These are phyloP conservation scores for Notamacropus eugenii DNA, from an alignment of 2,797 vertebrate species.

Conservation along the genomic window DNA sequence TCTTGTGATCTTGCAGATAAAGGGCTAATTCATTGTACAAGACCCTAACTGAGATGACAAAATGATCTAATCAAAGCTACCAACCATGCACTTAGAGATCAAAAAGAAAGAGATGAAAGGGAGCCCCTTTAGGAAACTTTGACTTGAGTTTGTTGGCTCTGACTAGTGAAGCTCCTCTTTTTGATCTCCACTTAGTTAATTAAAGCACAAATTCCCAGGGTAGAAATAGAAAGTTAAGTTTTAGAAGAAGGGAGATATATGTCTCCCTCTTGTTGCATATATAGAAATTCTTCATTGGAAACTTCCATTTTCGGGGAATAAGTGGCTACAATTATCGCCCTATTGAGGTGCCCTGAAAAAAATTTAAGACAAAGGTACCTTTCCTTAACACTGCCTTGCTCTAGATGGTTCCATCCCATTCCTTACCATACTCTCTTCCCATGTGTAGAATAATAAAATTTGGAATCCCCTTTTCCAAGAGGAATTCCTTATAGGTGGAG, in stretches of 20 bases:
- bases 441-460: neutral
- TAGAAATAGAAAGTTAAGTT: slow-evolving; percentile 51
- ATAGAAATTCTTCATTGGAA: slow-evolving; percentile 56
- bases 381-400: neutral
- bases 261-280: slow-evolving; percentile 53
- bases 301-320: slow-evolving; percentile 27
- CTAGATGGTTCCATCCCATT: neutral
- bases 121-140: slow-evolving; percentile 3
- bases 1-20: neutral
- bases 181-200: slow-evolving; percentile 68
- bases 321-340: neutral
- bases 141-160: slow-evolving; percentile 30
- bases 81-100: slow-evolving; percentile 27
- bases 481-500: neutral
- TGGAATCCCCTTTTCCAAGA: neutral
- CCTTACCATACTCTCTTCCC: neutral
- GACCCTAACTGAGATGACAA: slow-evolving; percentile 45
- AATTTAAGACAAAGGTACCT: neutral
- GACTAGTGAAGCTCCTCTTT: slow-evolving; percentile 55
- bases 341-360: slow-evolving; percentile 32
- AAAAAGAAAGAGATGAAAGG: slow-evolving; percentile 54
- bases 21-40: neutral
- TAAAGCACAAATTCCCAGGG: slow-evolving; percentile 55
- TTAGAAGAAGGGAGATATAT: slow-evolving; percentile 51
- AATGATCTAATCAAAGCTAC: slow-evolving; percentile 35